A percentile compares a stretch with the other conserved stretches of the same genome.
Conservation (phyloP, 2,888 invertebrate species). For the Pocota personata region DNA sequence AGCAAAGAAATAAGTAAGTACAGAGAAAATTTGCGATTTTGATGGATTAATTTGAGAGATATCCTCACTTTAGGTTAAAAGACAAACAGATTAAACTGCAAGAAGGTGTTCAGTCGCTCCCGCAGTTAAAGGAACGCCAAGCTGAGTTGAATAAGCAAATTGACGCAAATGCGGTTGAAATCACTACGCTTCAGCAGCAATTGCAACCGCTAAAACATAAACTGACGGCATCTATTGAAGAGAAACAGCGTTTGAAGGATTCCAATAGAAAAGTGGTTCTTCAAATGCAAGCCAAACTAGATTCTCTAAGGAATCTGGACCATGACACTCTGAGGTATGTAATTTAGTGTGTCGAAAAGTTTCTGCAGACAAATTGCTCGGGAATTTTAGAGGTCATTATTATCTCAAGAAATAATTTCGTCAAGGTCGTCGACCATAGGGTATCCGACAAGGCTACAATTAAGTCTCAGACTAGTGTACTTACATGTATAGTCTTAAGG, state of each 20-base stretch:
- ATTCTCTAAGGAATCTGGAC: constrained; percentile 78
- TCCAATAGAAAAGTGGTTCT: constrained; percentile 76
- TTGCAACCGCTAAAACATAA: constrained; percentile 81
- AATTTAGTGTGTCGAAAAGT: no score
- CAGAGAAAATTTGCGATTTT: not conserved
- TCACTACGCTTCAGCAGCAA: constrained; percentile 81
- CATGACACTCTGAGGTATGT: constrained; percentile 79
- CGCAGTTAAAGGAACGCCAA: constrained; percentile 80
- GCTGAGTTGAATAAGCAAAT: constrained; percentile 77
- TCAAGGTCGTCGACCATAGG: no score
- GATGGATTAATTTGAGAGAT: not conserved
- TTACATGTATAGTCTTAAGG: no score
- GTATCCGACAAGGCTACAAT: no score
- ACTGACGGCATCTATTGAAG: constrained; percentile 80
- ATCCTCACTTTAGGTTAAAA: constrained; percentile 82
- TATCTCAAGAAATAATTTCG: no score
- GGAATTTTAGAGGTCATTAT: not conserved
- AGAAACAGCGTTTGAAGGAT: constrained; percentile 78
- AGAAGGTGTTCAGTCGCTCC: constrained; percentile 84
- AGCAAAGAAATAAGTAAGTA: constrained; percentile 79
- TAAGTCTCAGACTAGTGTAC: no score
- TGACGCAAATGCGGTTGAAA: constrained; percentile 80
- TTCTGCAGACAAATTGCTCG: not conserved
- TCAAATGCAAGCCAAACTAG: constrained; percentile 76
- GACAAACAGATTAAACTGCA: constrained; percentile 88